phyloP scores from a whole-genome alignment of 2,888 invertebrate species.

The Baronia brevicornis region DNA sequence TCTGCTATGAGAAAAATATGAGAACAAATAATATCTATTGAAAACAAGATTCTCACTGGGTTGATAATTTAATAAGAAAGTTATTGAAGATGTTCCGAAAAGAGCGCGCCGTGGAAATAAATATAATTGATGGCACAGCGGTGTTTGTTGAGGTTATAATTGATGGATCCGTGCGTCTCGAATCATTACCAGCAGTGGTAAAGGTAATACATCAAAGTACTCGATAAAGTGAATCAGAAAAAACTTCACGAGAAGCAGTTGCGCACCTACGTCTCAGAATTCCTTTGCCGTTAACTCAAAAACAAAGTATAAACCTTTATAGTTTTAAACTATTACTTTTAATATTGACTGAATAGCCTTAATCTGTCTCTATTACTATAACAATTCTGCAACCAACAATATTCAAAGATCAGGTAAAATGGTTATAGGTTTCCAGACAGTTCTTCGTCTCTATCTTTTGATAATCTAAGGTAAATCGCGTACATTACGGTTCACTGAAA shows the following conservation, averaged over 20 bases:
- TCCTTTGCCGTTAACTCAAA: too few relatives aligned
- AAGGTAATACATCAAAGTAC: slow-evolving; percentile 21
- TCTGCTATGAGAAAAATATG: slow-evolving; percentile 3
- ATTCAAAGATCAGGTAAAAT: too few relatives aligned
- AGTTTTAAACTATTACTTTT: too few relatives aligned
- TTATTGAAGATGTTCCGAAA: slow-evolving; percentile 15
- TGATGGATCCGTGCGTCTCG: slow-evolving; percentile 29
- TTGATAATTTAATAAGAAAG: slow-evolving; percentile 39
- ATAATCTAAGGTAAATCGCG: too few relatives aligned
- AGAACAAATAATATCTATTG: slow-evolving; percentile 10
- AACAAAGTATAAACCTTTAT: too few relatives aligned
- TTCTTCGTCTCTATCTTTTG: too few relatives aligned
- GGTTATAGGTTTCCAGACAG: too few relatives aligned
- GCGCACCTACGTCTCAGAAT: neutral
- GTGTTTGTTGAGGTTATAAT: slow-evolving; percentile 33
- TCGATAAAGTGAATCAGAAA: slow-evolving; percentile 13
- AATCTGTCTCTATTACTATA: too few relatives aligned
- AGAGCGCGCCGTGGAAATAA: slow-evolving; percentile 8
- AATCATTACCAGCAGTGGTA: slow-evolving; percentile 22
- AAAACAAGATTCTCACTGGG: slow-evolving; percentile 24
- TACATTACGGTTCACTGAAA: too few relatives aligned
- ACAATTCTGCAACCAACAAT: too few relatives aligned
- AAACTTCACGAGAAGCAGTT: slow-evolving; percentile 12
- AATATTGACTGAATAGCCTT: too few relatives aligned
- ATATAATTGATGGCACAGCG: slow-evolving; percentile 29